Percentiles rank a stretch among this genome's conserved stretches.
These are phyloP conservation scores for Enteromius argenteus DNA, from an alignment of 2,797 vertebrate genomes.

Conservation along the genomic window DNA sequence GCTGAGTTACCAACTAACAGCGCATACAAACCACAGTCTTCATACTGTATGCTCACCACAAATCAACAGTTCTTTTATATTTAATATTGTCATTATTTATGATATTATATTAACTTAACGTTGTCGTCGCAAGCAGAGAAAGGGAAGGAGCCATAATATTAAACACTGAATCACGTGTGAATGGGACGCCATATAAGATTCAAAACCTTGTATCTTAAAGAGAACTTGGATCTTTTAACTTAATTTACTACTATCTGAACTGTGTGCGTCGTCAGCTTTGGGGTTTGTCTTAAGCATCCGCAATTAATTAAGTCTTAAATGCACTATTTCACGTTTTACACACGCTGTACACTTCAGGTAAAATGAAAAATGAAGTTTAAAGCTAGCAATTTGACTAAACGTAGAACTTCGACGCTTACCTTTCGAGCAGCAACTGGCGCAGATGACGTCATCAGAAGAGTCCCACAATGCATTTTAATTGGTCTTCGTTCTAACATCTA, in stretches of 20 bases:
- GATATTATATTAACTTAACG: no score
- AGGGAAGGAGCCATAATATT: not conserved
- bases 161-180: not conserved
- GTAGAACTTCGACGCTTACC: no score
- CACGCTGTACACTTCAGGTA: not conserved
- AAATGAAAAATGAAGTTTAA: no score
- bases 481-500: not conserved
- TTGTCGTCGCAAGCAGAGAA: no score
- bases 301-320: not conserved
- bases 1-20: conserved; percentile 19
- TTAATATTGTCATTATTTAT: not conserved
- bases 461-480: not conserved
- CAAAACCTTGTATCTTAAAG: not conserved
- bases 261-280: not conserved
- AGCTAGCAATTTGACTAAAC: not conserved
- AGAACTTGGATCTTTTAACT: not conserved
- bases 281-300: not conserved
- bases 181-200: no score
- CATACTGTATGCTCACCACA: conserved; percentile 42
- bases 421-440: not conserved
- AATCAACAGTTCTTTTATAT: conserved; percentile 28
- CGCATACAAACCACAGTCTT: conserved; percentile 45
- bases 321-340: not conserved
- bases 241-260: not conserved
- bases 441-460: not conserved